Conservation (phyloP, 2,888 invertebrate species). For the Prosopocoilus inquinatus region DNA sequence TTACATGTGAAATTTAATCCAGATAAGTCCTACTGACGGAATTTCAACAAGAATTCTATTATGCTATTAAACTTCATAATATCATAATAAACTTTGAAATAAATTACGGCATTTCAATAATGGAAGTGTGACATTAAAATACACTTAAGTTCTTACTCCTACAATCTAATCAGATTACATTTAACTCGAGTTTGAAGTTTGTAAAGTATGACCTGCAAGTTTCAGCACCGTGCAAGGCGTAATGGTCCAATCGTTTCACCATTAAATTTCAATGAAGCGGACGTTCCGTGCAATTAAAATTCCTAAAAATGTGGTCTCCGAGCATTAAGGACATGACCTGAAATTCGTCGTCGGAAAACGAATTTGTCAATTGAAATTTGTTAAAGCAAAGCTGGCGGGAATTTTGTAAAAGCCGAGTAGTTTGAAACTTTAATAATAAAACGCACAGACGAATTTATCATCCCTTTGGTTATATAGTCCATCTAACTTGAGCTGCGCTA, state of each 20-base stretch:
- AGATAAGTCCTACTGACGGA: neutral
- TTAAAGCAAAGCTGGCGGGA: neutral
- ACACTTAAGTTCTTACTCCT: slow-evolving; percentile 24
- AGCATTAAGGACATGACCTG: too few species aligned
- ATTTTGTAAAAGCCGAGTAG: neutral
- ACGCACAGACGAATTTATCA: slow-evolving; percentile 32
- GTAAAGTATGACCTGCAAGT: slow-evolving; percentile 17
- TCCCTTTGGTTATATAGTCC: slow-evolving; percentile 31
- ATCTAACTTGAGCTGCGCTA: slow-evolving; percentile 24
- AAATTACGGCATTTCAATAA: slow-evolving; percentile 23
- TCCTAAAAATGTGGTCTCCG: too few species aligned
- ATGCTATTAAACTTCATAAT: neutral
- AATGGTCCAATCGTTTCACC: slow-evolving; percentile 12
- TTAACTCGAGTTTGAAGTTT: slow-evolving; percentile 23
- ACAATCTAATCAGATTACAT: slow-evolving; percentile 26
- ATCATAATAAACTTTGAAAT: slow-evolving; percentile 20
- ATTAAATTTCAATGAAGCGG: slow-evolving; percentile 9
- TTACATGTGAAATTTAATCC: neutral
- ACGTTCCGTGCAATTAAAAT: neutral
- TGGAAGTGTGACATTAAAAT: slow-evolving; percentile 25
- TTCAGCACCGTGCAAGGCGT: neutral
- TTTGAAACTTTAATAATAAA: slow-evolving; percentile 27
- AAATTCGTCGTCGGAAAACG: too few species aligned
- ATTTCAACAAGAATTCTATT: slow-evolving; percentile 1
- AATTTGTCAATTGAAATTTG: slow-evolving; percentile 2